Percentiles rank a stretch among this genome's conserved stretches.
These are phyloP conservation scores for Drosophila greeni DNA, from an alignment of 2,888 invertebrate genomes.

Conservation along the genomic window DNA sequence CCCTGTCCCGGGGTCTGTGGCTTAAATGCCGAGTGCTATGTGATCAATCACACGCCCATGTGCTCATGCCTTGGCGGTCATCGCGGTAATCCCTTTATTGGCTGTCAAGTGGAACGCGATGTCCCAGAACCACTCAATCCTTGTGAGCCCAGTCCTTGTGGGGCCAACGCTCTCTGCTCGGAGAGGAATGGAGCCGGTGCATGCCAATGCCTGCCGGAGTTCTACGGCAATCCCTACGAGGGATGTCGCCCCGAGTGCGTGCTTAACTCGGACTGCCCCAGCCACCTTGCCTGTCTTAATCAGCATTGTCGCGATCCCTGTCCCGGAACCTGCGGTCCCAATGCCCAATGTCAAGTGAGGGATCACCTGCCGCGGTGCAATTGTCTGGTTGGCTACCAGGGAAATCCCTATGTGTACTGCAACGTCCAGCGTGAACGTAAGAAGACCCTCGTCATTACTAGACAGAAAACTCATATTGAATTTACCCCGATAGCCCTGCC, in stretches of 20 bases:
- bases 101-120: constrained; percentile 60
- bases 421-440: constrained; percentile 79
- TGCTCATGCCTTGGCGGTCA: constrained; percentile 81
- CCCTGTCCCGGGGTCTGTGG: constrained; percentile 87
- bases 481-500: constrained; percentile 61
- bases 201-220: constrained; percentile 85
- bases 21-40: constrained; percentile 81
- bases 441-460: constrained; percentile 43
- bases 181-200: constrained; percentile 83
- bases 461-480: constrained; percentile 10
- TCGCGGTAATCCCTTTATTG: constrained; percentile 82
- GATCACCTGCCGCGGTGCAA: constrained; percentile 85
- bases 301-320: constrained; percentile 89
- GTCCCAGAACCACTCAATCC: constrained; percentile 78
- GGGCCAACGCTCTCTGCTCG: constrained; percentile 86
- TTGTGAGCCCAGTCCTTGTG: constrained; percentile 88
- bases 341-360: constrained; percentile 86
- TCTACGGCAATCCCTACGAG: constrained; percentile 88
- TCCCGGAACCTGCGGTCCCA: constrained; percentile 86
- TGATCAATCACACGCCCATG: constrained; percentile 82
- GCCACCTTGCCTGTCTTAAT: constrained; percentile 84
- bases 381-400: constrained; percentile 85
- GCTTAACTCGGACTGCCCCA: constrained; percentile 85
- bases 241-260: constrained; percentile 87
- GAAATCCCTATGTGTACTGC: constrained; percentile 87